Evolutionary conservation across 2,113 vertebrate species (phyloP), one percentile per base, ranked within the genome.

Genomic region (Heliornis fulica): DNA sequence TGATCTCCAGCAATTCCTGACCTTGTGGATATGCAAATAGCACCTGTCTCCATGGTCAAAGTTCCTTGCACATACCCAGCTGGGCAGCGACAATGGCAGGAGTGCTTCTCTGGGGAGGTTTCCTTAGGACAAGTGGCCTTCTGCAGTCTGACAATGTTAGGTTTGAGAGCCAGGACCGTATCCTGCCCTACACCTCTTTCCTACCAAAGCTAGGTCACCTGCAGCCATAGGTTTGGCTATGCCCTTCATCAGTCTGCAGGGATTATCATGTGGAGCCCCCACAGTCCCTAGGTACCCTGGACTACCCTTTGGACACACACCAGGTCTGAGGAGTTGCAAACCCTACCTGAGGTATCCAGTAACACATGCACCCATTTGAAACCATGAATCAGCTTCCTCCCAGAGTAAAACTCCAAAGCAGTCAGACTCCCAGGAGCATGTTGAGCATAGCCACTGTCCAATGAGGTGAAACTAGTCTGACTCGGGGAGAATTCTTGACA

Each of bases 381-480:
- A 57, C 15, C 13, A 8, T 32, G 63, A 83, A 50, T 66, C 82
- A 80, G 36, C 79, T 77, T 60, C 68, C 72, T 93, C 89, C 90
- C 50, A 63, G 43, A 82, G 46, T 45, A 59, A 75, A 81, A 78
- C n/a, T 89, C 72, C 78, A 57, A 66, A 71, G 32, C 18, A 68
- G 46, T 7, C 59, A 57, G 48, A 40, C 25, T 87, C 66, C 41
- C 78, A 89, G 83, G 28, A 92, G 70, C n/a, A 54, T 48, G 70
- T 36, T 22, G 31, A 91, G 65, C 34, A 43, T 1, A 71, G 59
- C 70, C 54, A 70, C 63, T 65, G 65, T 41, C 13, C 10, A 91
- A 63, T 91, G 68, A 91, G 90, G 93, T 86, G 29, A 91, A 94
- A 87, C 84, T 31, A 59, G 91, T 63, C 34, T 50, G 65, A 79